Percentiles rank a stretch among this genome's conserved stretches.
Conservation (phyloP, 1,140 invertebrate species). For the Charaxes varanes region DNA sequence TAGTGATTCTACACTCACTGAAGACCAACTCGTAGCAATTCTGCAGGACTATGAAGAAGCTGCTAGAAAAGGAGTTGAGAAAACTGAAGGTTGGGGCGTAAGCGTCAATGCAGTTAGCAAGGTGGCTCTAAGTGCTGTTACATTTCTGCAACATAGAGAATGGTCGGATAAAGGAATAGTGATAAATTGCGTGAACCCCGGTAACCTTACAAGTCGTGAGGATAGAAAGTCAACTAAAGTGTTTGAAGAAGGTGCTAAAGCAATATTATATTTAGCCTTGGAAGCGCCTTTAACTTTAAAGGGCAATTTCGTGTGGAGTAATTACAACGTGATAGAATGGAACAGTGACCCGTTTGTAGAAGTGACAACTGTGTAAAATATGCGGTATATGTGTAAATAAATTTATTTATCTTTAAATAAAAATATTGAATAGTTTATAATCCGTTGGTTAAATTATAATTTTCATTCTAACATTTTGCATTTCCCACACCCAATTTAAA, state of each 20-base stretch:
- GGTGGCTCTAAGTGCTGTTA: slow-evolving; percentile 57
- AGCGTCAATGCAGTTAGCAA: slow-evolving; percentile 58
- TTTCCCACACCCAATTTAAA: too few species aligned
- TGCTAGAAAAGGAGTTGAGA: slow-evolving; percentile 47
- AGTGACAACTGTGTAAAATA: slow-evolving; percentile 49
- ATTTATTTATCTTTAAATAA: too few species aligned
- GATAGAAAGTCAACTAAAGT: slow-evolving; percentile 48
- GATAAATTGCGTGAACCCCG: slow-evolving; percentile 66
- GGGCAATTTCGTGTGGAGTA: slow-evolving; percentile 67
- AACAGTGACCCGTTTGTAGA: slow-evolving; percentile 62
- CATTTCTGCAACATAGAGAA: slow-evolving; percentile 58
- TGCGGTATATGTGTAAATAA: background rate
- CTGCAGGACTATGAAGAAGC: slow-evolving; percentile 62
- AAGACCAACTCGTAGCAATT: slow-evolving; percentile 56
- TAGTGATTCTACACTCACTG: slow-evolving; percentile 44
- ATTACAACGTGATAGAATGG: slow-evolving; percentile 63
- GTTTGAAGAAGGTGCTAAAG: slow-evolving; percentile 62
- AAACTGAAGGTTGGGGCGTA: slow-evolving; percentile 58
- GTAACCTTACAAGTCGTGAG: slow-evolving; percentile 39
- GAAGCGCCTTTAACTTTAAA: slow-evolving; percentile 59
- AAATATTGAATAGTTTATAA: too few species aligned
- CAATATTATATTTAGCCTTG: slow-evolving; percentile 57
- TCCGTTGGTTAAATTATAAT: background rate
- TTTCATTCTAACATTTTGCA: background rate
- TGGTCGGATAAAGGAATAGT: slow-evolving; percentile 47